Evolutionary conservation across 2,888 invertebrate genomes (phyloP), one percentile per base, ranked within the genome.

Genomic region (Gastrophysa polygoni): DNA sequence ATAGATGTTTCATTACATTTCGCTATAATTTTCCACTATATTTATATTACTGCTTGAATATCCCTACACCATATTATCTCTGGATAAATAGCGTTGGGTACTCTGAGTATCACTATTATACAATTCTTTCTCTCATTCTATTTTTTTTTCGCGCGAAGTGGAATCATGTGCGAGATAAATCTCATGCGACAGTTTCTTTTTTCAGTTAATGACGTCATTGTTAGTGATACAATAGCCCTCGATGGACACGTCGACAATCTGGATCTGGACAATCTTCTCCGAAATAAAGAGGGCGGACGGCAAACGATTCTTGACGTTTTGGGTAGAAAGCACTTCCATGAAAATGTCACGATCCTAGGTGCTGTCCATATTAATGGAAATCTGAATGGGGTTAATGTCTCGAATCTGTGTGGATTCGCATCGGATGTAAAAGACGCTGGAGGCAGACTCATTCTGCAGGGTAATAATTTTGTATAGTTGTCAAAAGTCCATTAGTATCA

Each of bases 201-300:
- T 76, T 59, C 60, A 78, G 77, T 68, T 48, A 59, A 69, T 21
- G 50, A 68, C 24, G 29, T 68, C 18, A 55, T 74, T 38, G 67
- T 78, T 5, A 49, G 70, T 32, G 50, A 61, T 16, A 46, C 55
- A 8, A 59, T 82, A 24, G 63, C 59, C 44, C 61, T 81, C 16
- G 56, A 71, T 34, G 82, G 82, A 10, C 69, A 77, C 20, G 73
- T 83, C 20, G 80, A 80, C 54, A 77, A 79, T 28, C 65, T 84
- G 3, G 80, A 82, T 49, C 74, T 84, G n/a, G 75, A 83, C n/a
- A 83, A 84, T 71, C 77, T 85, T 28, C 71, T 82, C 24, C 68
- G 71, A 54, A 69, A 71, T 59, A 52, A 68, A 17, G 62, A 67
- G 38, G 63, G 67, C 2, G 66, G 69, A 29, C 38, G 28, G 24